Percentiles rank a stretch among this genome's conserved stretches.
Conservation (phyloP, 1,140 invertebrate genomes). For the Psix sp. region DNA sequence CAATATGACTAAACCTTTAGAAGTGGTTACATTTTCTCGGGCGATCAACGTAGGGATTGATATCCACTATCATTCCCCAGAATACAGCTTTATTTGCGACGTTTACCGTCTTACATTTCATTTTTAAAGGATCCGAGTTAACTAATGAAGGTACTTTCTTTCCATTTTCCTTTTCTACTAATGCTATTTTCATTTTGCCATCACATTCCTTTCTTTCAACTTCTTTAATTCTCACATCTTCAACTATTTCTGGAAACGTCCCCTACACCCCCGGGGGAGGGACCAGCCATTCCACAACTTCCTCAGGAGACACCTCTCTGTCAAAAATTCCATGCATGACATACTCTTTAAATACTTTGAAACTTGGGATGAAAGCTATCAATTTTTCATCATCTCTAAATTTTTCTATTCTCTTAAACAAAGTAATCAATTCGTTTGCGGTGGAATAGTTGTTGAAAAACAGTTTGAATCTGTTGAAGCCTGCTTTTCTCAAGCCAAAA, state of each 20-base stretch:
- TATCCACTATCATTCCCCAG: background rate
- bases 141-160: no score
- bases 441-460: background rate
- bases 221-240: background rate
- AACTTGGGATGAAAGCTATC: background rate
- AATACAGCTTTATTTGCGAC: background rate
- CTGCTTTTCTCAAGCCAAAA: background rate
- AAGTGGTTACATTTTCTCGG: background rate
- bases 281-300: background rate
- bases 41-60: background rate
- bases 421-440: background rate
- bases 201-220: no score
- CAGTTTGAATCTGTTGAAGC: background rate
- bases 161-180: no score
- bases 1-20: background rate
- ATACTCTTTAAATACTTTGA: background rate
- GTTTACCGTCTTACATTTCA: no score
- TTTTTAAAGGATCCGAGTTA: no score
- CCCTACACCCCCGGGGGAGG: background rate
- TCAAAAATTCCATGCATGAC: background rate
- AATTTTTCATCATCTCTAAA: background rate
- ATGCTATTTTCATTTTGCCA: no score
- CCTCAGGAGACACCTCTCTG: background rate
- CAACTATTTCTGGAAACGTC: background rate
- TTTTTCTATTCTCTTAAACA: background rate